Evolutionary conservation across 2,888 invertebrate genomes (phyloP), one percentile per base, ranked within the genome.

Genomic region (Gnatocerus cornutus): DNA sequence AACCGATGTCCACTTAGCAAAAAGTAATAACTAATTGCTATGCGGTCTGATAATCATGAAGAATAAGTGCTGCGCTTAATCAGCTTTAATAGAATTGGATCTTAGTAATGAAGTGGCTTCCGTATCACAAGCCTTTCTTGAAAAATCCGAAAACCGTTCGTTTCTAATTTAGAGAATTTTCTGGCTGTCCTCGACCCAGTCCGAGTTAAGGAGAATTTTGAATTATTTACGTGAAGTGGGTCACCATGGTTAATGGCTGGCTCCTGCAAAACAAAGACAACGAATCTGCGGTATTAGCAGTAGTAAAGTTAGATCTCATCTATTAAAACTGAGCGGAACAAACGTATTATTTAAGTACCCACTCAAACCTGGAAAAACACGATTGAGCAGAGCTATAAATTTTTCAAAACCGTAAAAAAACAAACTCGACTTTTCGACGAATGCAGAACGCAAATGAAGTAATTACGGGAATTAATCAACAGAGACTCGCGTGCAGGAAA

Each of bases 401-500:
- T 43, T n/a, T 13, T 43, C 12, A 12, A 43, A 8, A 21, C 21
- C 21, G 4, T 9, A 8, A 33, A 33, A 33, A 29, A 4, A 29
- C 4, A 29, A 33, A 33, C 7, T 4, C 9, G 7, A 33, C 33
- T 1, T 4, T 7, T 33, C 33, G 33, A 13, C 13, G 12, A n/a
- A 43, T 46, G 3, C 46, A 13, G 16, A 5, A 7, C 33, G 12
- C 33, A 10, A 55, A 55, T 55, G 39, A 37, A 37, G n/a, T 55
- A 55, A 33, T 39, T 39, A 39, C 33, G 55, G 12, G 37, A 55
- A 39, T 55, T 55, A 55, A 55, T 55, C 33, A 55, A 39, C 29
- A n/a, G 13, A 33, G 6, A 46, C 9, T 55, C 33, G 55, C 39
- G 55, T 55, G 55, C 55, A 2, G 52, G 14, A 52, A 52, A 52